A percentile compares a stretch with the other conserved stretches of the same genome.
phyloP scores from a whole-genome alignment of 2,888 invertebrate genomes.

The Catocala sponsa region DNA sequence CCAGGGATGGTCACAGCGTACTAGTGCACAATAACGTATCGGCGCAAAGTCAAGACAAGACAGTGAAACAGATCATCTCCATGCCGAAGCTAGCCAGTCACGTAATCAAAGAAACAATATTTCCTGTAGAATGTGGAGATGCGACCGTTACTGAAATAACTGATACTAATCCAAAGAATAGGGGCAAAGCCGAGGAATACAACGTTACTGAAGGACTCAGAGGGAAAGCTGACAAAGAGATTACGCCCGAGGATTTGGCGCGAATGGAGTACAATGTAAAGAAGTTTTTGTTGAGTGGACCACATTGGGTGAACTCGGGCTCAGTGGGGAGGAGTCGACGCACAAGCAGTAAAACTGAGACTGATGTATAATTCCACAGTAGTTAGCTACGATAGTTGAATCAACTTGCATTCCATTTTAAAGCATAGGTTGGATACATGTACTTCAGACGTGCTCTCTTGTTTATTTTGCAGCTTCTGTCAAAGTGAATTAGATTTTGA shows the following conservation, averaged over 20 bases:
- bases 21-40: slow-evolving; percentile 67
- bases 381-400: slow-evolving; percentile 58
- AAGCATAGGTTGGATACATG: slow-evolving; percentile 44
- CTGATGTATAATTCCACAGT: slow-evolving; percentile 82
- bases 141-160: slow-evolving; percentile 75
- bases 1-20: slow-evolving; percentile 67
- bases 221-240: slow-evolving; percentile 73
- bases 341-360: slow-evolving; percentile 87
- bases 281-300: slow-evolving; percentile 90
- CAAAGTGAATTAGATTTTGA: slow-evolving; percentile 17
- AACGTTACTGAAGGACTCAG: slow-evolving; percentile 68
- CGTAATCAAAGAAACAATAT: slow-evolving; percentile 78
- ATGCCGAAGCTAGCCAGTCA: slow-evolving; percentile 66
- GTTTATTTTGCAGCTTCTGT: slow-evolving; percentile 34
- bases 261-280: slow-evolving; percentile 94
- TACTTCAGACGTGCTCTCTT: slow-evolving; percentile 42
- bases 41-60: slow-evolving; percentile 60
- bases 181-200: slow-evolving; percentile 56
- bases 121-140: slow-evolving; percentile 78
- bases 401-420: slow-evolving; percentile 45
- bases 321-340: slow-evolving; percentile 74
- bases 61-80: slow-evolving; percentile 44
- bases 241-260: slow-evolving; percentile 89
- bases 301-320: slow-evolving; percentile 75
- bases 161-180: slow-evolving; percentile 67